These are phyloP conservation scores for Diglossa cyanea DNA, from an alignment of 2,797 vertebrate genomes.

Conservation along the genomic window DNA sequence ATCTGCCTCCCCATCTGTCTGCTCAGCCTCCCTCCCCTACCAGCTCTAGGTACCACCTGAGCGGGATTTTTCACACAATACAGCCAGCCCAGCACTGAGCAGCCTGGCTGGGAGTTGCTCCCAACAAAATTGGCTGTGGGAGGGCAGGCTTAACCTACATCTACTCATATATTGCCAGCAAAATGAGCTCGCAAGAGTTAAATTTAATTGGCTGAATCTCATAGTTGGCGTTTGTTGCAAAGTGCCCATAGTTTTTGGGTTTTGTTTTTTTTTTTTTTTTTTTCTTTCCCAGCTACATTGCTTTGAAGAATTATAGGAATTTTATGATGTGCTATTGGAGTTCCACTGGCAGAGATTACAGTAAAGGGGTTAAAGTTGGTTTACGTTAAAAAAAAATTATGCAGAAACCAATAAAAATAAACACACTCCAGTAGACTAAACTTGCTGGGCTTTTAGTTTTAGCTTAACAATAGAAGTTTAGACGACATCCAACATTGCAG, in stretches of 20 bases:
- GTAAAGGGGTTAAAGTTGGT: constrained; percentile 81
- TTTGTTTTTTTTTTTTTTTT: background rate
- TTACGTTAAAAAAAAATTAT: constrained; percentile 80
- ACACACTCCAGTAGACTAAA: constrained; percentile 80
- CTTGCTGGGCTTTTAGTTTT: constrained; percentile 83
- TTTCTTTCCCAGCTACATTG: constrained; percentile 65
- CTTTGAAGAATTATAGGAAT: constrained; percentile 81
- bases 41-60: constrained; percentile 68
- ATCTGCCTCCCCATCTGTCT: constrained; percentile 81
- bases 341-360: constrained; percentile 79
- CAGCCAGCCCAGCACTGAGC: background rate
- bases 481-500: constrained; percentile 78
- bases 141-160: background rate
- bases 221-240: constrained; percentile 70
- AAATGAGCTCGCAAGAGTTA: constrained; percentile 70
- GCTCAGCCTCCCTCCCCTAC: constrained; percentile 35
- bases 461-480: constrained; percentile 81
- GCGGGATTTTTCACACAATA: constrained; percentile 46
- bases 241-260: constrained; percentile 48
- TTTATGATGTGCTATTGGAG: constrained; percentile 78
- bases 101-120: constrained; percentile 2
- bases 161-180: background rate
- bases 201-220: constrained; percentile 65
- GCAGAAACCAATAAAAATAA: constrained; percentile 83
- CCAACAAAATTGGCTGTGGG: background rate